Conservation (phyloP, 2,888 invertebrate species). For the Lathronympha strigana region DNA sequence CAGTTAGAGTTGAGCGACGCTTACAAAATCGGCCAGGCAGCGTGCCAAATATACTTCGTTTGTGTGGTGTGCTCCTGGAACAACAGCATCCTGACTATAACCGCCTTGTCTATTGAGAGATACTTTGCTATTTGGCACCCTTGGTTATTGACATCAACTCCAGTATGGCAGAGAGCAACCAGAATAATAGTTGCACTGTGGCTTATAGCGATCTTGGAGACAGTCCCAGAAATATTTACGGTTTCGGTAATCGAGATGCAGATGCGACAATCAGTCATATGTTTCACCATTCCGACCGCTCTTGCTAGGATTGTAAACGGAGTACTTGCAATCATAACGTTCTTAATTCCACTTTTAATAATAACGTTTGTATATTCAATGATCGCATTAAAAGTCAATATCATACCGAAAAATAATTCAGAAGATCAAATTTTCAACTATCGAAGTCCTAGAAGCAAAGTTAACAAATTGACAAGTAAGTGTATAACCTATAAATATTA, state of each 20-base stretch:
- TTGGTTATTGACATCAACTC: conserved; percentile 53
- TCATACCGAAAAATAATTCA: conserved; percentile 45
- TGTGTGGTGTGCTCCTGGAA: conserved; percentile 61
- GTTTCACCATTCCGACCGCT: conserved; percentile 45
- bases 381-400: conserved; percentile 52
- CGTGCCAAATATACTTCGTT: conserved; percentile 62
- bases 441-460: conserved; percentile 49
- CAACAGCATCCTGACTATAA: conserved; percentile 64
- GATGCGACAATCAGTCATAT: conserved; percentile 45
- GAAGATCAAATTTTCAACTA: conserved; percentile 49
- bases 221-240: conserved; percentile 48
- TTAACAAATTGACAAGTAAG: conserved; percentile 55
- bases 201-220: conserved; percentile 50
- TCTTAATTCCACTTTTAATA: conserved; percentile 50
- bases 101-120: conserved; percentile 63
- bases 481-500: neutral
- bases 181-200: conserved; percentile 54
- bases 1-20: conserved; percentile 45
- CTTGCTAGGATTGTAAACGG: conserved; percentile 44
- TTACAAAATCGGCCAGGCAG: conserved; percentile 50
- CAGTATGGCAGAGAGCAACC: conserved; percentile 58
- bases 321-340: conserved; percentile 46
- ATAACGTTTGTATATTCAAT: conserved; percentile 51
- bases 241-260: conserved; percentile 47
- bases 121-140: conserved; percentile 66